Base-by-base conservation (phyloP, 2,113 vertebrate genomes). In the Pithys albifrons region DNA sequence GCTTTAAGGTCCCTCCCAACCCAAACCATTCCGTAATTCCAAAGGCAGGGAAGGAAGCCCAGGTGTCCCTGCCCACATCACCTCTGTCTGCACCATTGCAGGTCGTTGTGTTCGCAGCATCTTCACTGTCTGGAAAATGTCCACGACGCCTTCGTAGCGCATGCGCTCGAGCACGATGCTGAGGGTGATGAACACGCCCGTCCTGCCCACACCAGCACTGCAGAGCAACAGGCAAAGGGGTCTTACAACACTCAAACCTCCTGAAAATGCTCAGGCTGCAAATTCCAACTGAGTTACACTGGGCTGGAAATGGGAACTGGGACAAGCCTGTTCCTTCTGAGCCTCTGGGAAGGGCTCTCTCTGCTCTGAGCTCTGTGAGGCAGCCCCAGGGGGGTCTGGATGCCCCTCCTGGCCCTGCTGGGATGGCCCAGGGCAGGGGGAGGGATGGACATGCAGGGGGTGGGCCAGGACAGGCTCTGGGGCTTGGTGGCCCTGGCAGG, bases 121-220 rank as follows among this genome's bases (percentile, higher is more conserved):
- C 98, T 99, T 99, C 94, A 99, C 99, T 0, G 99, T 99, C 98
- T 99, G 99, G 98, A 99, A 99, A 96, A 99, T 99, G 97, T 99
- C 99, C 95, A 99, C 99, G 94, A 99, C 99, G 0, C 99, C 99
- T 91, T 99, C 99, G 3, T 99, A 99, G 72, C 99, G 99, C 99
- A 99, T 99, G 46, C 99, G 96, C 94, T 99, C 99, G 98, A 99
- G 98, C 33, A 99, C 99, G 49, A 99, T 99, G 94, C 99, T 99
- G 86, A 99, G 98, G 1, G 99, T 99, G 97, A 99, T 99, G 92
- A 99, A 99, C 78, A 99, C 99, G 1, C 99, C 99, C 0, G 99
- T 99, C 95, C 99, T 97, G 76, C 99, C 99, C 91, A 99, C 99
- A 0, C 99, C 99, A 15, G 41, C 41, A 14, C 41, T 41, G 41